A percentile compares a stretch with the other conserved stretches of the same genome.
Evolutionary conservation across 2,113 vertebrate species (phyloP).

Genomic region (Ondatra zibethicus): DNA sequence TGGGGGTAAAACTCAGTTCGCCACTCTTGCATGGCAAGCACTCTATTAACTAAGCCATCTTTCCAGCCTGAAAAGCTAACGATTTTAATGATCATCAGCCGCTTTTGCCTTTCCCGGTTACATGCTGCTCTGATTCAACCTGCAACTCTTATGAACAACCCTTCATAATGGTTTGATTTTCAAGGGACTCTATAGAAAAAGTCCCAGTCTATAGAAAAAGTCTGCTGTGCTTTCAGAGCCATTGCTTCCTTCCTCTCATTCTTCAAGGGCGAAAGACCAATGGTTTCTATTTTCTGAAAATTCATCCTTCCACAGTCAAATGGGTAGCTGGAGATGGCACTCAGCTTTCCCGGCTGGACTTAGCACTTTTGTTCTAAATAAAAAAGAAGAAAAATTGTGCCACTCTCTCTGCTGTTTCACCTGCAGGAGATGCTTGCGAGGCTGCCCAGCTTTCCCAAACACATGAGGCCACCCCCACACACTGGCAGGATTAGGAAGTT

Average conservation of each 20-base stretch:
- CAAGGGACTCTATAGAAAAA: slow-evolving; percentile 34
- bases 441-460: slow-evolving; percentile 43
- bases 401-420: slow-evolving; percentile 26
- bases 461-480: slow-evolving; percentile 18
- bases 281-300: slow-evolving; percentile 39
- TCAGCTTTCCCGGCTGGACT: slow-evolving; percentile 32
- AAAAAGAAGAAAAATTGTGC: background rate
- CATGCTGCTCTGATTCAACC: background rate
- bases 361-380: background rate
- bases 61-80: background rate
- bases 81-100: slow-evolving; percentile 11
- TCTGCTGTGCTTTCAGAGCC: background rate
- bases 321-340: slow-evolving; percentile 9
- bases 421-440: background rate
- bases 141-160: background rate
- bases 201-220: slow-evolving; percentile 17
- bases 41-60: background rate
- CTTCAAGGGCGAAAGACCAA: background rate
- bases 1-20: background rate
- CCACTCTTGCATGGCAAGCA: background rate
- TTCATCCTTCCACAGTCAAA: slow-evolving; percentile 26
- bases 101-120: background rate
- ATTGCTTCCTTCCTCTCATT: slow-evolving; percentile 45
- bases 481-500: slow-evolving; percentile 19
- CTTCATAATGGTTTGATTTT: slow-evolving; percentile 27